A percentile compares a stretch with the other conserved stretches of the same genome.
phyloP scores from a whole-genome alignment of 2,113 vertebrate species.

The Hemicordylus capensis region DNA sequence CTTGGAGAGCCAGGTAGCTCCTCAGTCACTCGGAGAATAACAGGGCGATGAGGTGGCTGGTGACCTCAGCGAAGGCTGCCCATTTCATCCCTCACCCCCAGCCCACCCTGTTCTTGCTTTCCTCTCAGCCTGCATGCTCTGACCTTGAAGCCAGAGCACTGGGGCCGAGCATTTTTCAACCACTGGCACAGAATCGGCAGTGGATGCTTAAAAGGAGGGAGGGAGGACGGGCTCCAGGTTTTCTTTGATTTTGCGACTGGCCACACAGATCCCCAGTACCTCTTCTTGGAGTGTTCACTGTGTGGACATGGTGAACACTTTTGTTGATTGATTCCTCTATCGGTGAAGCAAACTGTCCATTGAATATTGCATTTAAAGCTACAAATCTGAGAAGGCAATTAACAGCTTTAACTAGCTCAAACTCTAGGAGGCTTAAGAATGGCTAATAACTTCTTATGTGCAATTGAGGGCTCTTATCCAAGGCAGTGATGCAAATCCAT shows the following conservation, averaged over 20 bases:
- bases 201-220: not conserved
- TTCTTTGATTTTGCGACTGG: too few relatives aligned
- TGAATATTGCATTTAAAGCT: not conserved
- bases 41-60: not conserved
- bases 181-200: not conserved
- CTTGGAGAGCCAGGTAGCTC: slow-evolving; percentile 53
- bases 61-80: not conserved
- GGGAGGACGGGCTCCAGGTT: too few relatives aligned
- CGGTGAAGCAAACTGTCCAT: not conserved
- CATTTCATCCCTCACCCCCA: too few relatives aligned
- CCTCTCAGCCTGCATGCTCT: not conserved
- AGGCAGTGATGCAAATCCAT: not conserved
- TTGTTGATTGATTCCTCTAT: too few relatives aligned
- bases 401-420: not conserved
- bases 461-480: not conserved
- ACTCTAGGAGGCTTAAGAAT: not conserved
- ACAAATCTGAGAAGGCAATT: not conserved
- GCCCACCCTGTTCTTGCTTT: not conserved
- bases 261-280: too few relatives aligned
- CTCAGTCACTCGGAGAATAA: not conserved
- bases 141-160: not conserved
- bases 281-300: not conserved
- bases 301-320: not conserved
- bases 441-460: not conserved
- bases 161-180: not conserved